Percentiles rank a stretch among this genome's conserved stretches.
Conservation (phyloP, 1,140 invertebrate genomes). For the Drosophila funebris region DNA sequence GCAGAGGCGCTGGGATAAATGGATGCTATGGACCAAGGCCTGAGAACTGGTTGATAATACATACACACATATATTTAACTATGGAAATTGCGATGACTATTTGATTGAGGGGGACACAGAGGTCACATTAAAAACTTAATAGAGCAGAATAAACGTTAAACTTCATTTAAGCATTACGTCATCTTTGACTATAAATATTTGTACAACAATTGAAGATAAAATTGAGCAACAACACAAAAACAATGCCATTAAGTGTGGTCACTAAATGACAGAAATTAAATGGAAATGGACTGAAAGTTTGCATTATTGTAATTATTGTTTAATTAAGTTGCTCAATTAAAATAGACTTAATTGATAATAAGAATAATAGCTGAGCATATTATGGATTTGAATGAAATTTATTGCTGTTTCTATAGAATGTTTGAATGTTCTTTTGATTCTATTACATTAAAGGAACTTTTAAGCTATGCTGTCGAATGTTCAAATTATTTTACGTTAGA, state of each 20-base stretch:
- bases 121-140: slow-evolving; percentile 25
- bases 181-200: slow-evolving; percentile 19
- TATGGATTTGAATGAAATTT: neutral
- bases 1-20: slow-evolving; percentile 41
- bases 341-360: neutral
- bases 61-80: neutral
- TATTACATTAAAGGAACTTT: no score
- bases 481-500: no score
- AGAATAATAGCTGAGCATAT: neutral
- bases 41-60: neutral
- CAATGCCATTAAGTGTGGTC: slow-evolving; percentile 26
- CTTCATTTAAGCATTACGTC: slow-evolving; percentile 14
- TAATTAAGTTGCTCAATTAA: slow-evolving; percentile 7
- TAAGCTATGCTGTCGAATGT: no score
- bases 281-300: neutral
- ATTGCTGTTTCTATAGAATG: neutral
- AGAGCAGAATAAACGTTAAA: slow-evolving; percentile 29
- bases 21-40: neutral
- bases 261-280: neutral
- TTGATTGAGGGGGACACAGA: slow-evolving; percentile 27
- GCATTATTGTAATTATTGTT: neutral
- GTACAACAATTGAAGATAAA: neutral
- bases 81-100: slow-evolving; percentile 27
- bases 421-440: no score
- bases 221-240: no score